These are phyloP conservation scores for Borostomias antarcticus DNA, from an alignment of 2,797 vertebrate species.

Conservation along the genomic window DNA sequence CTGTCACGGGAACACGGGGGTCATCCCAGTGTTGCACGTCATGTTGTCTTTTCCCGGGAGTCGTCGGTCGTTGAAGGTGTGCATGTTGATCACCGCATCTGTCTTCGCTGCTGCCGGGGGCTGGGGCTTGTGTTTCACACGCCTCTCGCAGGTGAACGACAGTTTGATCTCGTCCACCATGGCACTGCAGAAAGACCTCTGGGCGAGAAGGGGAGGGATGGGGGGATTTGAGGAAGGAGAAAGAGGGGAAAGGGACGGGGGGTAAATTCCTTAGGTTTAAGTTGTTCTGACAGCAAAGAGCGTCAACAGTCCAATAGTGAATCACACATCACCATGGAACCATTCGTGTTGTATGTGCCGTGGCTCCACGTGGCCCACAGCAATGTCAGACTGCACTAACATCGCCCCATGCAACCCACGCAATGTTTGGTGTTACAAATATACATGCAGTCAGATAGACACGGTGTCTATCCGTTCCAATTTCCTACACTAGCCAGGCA, in stretches of 20 bases:
- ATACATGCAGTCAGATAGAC: conserved; percentile 31
- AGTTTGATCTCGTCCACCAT: conserved; percentile 95
- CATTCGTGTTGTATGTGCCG: conserved; percentile 38
- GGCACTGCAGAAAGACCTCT: conserved; percentile 99
- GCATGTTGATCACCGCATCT: conserved; percentile 98
- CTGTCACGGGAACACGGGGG: conserved; percentile 88
- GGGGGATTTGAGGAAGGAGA: conserved; percentile 53
- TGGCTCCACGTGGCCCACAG: conserved; percentile 36
- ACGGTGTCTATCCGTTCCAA: conserved; percentile 6
- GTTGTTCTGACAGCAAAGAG: conserved; percentile 64
- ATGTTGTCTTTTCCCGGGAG: conserved; percentile 97
- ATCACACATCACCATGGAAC: conserved; percentile 45
- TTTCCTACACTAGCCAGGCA: conserved; percentile 30
- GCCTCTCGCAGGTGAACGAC: conserved; percentile 96
- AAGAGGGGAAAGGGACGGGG: conserved; percentile 49
- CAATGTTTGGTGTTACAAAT: conserved; percentile 39
- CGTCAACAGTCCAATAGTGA: conserved; percentile 55
- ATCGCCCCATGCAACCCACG: conserved; percentile 23
- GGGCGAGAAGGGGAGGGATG: conserved; percentile 71
- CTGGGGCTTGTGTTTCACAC: conserved; percentile 92
- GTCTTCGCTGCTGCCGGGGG: conserved; percentile 87
- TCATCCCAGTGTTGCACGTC: conserved; percentile 90
- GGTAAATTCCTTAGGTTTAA: conserved; percentile 77
- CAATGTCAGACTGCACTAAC: conserved; percentile 36
- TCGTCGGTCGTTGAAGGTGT: conserved; percentile 95